Conservation (phyloP, 2,888 invertebrate species). For the Eupithecia dodoneata region DNA sequence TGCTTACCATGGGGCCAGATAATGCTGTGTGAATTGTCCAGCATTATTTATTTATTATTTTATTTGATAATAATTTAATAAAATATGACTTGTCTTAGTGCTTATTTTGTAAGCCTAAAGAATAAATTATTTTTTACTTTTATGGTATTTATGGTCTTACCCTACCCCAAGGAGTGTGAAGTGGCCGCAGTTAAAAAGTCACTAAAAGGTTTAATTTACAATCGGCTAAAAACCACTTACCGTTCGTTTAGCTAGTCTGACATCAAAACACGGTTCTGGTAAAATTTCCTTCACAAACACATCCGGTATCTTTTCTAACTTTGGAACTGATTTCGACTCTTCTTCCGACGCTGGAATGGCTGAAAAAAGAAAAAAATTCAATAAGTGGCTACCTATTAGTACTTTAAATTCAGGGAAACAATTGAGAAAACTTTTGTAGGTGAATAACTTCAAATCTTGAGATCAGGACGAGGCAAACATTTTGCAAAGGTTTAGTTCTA, state of each 20-base stretch:
- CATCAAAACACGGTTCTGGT: slow-evolving; percentile 86
- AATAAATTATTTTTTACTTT: too few species aligned
- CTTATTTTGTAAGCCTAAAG: too few species aligned
- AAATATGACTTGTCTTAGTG: too few species aligned
- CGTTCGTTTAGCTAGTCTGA: slow-evolving; percentile 87
- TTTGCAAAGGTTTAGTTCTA: too few species aligned
- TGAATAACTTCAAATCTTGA: neutral
- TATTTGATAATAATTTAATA: too few species aligned
- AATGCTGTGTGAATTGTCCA: too few species aligned
- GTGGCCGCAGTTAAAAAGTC: neutral
- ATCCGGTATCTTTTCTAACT: slow-evolving; percentile 67
- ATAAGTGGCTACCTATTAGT: neutral
- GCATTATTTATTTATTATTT: too few species aligned
- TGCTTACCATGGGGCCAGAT: too few species aligned
- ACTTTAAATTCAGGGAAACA: neutral
- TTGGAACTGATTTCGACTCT: slow-evolving; percentile 50
- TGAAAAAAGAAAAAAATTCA: slow-evolving; percentile 15
- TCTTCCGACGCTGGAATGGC: slow-evolving; percentile 48
- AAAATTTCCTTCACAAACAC: slow-evolving; percentile 89
- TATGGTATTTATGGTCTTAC: too few species aligned
- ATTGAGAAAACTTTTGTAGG: neutral
- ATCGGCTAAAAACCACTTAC: slow-evolving; percentile 50
- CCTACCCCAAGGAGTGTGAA: too few species aligned
- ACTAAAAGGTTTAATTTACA: neutral
- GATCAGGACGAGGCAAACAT: neutral